phyloP scores from a whole-genome alignment of 2,888 invertebrate genomes.

The Deroplatys truncata region DNA sequence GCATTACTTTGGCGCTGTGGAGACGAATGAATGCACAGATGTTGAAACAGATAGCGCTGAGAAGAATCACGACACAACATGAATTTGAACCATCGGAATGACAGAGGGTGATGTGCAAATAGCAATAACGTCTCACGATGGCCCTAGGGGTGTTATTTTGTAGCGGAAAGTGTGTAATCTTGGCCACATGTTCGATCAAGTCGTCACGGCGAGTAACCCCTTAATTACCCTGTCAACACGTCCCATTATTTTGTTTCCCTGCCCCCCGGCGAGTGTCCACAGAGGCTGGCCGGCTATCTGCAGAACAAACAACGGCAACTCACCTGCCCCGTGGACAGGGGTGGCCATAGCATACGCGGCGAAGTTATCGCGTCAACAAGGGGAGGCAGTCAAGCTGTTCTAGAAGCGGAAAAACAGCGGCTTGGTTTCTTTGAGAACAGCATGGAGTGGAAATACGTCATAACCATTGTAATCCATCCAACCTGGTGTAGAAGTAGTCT shows the following conservation, averaged over 20 bases:
- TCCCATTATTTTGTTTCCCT: not conserved
- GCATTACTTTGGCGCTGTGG: no score
- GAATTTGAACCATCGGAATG: not conserved
- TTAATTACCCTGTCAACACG: conserved; percentile 10
- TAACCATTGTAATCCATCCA: no score
- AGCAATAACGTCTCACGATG: not conserved
- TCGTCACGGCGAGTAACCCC: not conserved
- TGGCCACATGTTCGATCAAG: not conserved
- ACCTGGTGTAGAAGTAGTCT: no score
- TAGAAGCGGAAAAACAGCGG: no score
- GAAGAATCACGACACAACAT: no score
- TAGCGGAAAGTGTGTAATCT: not conserved
- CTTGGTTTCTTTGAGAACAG: no score
- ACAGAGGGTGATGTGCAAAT: not conserved
- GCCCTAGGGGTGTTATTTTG: not conserved
- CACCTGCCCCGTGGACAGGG: not conserved
- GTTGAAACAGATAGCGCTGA: no score
- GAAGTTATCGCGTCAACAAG: no score
- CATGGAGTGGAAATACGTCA: no score
- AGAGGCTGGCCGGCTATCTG: not conserved
- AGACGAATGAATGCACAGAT: no score
- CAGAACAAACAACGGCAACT: not conserved
- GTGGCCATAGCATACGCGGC: not conserved
- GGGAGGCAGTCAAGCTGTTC: no score
- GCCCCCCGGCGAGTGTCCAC: not conserved